A percentile compares a stretch with the other conserved stretches of the same genome.
Conservation (phyloP, 2,888 invertebrate genomes). For the Cosmia trapezina region DNA sequence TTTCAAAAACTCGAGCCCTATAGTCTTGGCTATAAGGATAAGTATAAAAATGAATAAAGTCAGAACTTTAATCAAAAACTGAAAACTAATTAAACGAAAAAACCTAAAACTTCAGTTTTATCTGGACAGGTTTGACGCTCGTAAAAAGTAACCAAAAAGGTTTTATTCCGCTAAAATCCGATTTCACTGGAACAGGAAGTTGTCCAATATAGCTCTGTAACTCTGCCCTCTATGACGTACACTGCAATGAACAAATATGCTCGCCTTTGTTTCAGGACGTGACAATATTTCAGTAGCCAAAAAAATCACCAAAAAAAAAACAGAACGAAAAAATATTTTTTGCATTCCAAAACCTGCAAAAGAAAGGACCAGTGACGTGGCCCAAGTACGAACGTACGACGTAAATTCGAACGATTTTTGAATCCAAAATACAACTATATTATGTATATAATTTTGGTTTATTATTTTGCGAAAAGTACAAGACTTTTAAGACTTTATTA, state of each 20-base stretch:
- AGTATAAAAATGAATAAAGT: background rate
- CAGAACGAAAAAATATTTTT: background rate
- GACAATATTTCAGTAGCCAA: slow-evolving; percentile 3
- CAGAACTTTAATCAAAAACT: background rate
- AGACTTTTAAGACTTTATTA: too few species aligned
- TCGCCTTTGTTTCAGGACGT: background rate
- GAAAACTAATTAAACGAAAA: background rate
- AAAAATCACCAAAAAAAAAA: slow-evolving; percentile 21
- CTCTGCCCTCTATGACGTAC: slow-evolving; percentile 3
- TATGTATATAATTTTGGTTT: too few species aligned
- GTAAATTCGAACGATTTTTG: background rate
- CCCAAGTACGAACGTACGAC: background rate
- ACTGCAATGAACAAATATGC: slow-evolving; percentile 24
- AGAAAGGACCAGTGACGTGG: background rate
- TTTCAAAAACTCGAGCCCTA: background rate
- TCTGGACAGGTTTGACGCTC: background rate
- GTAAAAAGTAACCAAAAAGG: slow-evolving; percentile 4
- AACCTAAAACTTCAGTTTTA: background rate
- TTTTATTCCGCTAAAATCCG: slow-evolving; percentile 17
- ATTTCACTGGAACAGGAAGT: background rate
- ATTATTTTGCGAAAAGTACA: too few species aligned
- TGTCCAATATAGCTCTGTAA: slow-evolving; percentile 8
- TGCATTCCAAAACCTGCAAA: background rate
- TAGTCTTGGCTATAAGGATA: too few species aligned
- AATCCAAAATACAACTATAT: background rate